Conservation (phyloP, 2,888 invertebrate genomes). For the Pecten maximus region DNA sequence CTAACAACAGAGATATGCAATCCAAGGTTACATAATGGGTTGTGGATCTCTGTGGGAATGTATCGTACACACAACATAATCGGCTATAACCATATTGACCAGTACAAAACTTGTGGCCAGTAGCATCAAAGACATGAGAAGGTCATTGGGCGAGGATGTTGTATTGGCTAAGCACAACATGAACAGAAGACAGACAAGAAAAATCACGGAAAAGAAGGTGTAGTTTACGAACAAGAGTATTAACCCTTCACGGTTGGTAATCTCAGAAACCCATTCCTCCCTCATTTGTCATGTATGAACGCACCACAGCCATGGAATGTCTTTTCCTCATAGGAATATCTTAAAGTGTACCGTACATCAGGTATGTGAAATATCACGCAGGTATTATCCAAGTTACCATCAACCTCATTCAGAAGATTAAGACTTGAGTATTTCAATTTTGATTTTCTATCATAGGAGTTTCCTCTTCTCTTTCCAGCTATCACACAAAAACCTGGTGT, state of each 20-base stretch:
- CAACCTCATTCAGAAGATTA: background rate
- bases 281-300: constrained; percentile 60
- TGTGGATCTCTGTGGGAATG: constrained; percentile 75
- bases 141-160: constrained; percentile 67
- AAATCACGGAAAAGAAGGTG: constrained; percentile 78
- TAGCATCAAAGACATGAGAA: constrained; percentile 69
- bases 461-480: background rate
- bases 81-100: constrained; percentile 77
- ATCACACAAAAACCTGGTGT: background rate
- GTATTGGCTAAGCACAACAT: constrained; percentile 70
- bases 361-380: background rate
- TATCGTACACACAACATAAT: constrained; percentile 78
- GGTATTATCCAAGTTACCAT: background rate
- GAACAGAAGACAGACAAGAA: constrained; percentile 70
- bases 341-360: background rate
- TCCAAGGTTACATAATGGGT: constrained; percentile 57
- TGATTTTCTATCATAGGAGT: background rate
- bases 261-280: constrained; percentile 74
- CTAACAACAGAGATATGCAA: background rate
- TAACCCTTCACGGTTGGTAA: constrained; percentile 76
- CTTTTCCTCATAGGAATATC: background rate
- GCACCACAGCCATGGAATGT: background rate
- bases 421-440: background rate
- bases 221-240: constrained; percentile 79
- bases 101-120: constrained; percentile 77